Conservation (phyloP, 30 jellyfish, hydroid and myxozoan genomes). For the Mastigias papua region DNA sequence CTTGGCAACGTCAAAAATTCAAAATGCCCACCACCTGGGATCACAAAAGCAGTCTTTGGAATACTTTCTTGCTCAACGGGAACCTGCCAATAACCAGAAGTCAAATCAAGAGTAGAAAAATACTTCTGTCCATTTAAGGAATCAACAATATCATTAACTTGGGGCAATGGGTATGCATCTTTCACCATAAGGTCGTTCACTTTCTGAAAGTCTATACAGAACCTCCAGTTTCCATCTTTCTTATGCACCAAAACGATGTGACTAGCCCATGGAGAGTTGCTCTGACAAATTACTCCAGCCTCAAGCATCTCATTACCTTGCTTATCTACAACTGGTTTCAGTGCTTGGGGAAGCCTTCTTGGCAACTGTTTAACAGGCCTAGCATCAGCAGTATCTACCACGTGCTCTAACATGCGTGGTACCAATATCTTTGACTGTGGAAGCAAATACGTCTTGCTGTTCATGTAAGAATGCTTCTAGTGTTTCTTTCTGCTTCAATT, state of each 20-base stretch:
- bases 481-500: neutral
- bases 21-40: neutral
- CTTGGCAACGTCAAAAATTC: neutral
- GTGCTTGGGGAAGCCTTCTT: neutral
- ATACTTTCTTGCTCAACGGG: too few species aligned
- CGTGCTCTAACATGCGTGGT: conserved; percentile 16
- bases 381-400: conserved; percentile 37
- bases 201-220: neutral
- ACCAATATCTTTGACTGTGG: conserved; percentile 28
- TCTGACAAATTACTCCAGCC: neutral
- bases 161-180: neutral
- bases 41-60: too few species aligned
- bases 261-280: neutral
- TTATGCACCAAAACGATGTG: neutral
- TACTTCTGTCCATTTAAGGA: neutral
- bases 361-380: conserved; percentile 18
- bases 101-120: neutral
- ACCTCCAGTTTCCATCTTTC: neutral
- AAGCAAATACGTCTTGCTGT: conserved; percentile 25
- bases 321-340: neutral
- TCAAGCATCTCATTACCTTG: neutral
- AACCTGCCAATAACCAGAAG: neutral
- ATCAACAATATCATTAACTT: neutral
- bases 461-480: neutral
- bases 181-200: neutral